Conservation (phyloP, 2,113 vertebrate genomes). For the Pionites leucogaster region DNA sequence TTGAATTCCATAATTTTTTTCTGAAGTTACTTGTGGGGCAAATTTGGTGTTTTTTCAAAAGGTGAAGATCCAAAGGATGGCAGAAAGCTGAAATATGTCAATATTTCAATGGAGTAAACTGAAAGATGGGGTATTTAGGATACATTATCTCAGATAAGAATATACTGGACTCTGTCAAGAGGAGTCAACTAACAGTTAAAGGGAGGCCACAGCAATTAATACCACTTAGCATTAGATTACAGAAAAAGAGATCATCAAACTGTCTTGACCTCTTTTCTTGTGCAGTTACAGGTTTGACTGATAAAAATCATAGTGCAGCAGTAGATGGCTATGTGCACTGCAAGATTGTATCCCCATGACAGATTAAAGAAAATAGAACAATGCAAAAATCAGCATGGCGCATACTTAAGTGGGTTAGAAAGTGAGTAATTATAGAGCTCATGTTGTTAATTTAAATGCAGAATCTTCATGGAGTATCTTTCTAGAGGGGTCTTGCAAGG, state of each 20-base stretch:
- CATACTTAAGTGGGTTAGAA: conserved; percentile 47
- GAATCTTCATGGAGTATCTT: conserved; percentile 7
- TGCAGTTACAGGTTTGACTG: conserved; percentile 8
- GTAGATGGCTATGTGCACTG: neutral
- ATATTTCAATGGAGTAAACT: neutral
- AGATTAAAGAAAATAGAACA: neutral
- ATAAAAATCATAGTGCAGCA: conserved; percentile 39
- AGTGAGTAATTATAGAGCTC: conserved; percentile 29
- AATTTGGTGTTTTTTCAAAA: neutral
- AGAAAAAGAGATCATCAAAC: conserved; percentile 24
- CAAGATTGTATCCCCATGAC: neutral
- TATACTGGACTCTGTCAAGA: neutral
- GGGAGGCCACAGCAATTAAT: conserved; percentile 10
- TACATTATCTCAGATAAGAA: neutral
- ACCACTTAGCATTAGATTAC: conserved; percentile 52
- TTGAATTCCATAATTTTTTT: neutral
- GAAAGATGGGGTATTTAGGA: neutral
- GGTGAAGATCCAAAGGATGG: neutral
- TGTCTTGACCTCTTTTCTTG: conserved; percentile 6
- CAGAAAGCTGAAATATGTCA: neutral
- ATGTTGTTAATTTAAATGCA: conserved; percentile 34
- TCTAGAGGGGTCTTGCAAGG: conserved; percentile 23
- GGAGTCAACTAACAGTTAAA: conserved; percentile 46
- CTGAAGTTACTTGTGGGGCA: neutral
- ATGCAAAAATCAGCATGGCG: conserved; percentile 40